Evolutionary conservation across 2,888 invertebrate species (phyloP), one percentile per base, ranked within the genome.

Genomic region (Hydrotaea cyrtoneurina): DNA sequence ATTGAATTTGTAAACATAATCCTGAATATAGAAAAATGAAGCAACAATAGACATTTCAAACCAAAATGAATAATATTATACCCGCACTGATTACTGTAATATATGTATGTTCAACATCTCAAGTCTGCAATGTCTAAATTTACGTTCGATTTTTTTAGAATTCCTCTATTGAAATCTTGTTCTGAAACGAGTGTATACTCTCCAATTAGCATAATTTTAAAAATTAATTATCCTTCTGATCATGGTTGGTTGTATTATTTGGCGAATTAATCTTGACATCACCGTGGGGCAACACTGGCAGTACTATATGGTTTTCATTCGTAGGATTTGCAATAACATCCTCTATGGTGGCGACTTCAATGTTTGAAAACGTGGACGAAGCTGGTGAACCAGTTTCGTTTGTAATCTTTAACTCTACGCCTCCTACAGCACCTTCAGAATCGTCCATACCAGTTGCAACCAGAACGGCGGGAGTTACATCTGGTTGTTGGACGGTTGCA

Each of bases 401-500:
- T 1, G 39, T 17, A 13, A 26, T 13, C 31, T 71, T 75, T 4
- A 64, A 31, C 64, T 82, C 85, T 5, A 74, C 26, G 69, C 83
- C 90, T 26, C 89, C 90, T 0, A 89, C 89, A 83, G 89, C 90
- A 2, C 89, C 90, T 59, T 90, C 90, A 4, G 90, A 77, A 4
- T 91, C 90, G 7, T 89, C 89, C 46, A 80, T 62, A 8, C 15
- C 39, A n/a, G 76, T 75, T 0, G 78, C 80, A 46, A 31, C 23
- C 53, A 72, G 72, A 36, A 55, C 17, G 46, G 85, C 50, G 36
- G 53, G 26, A 3, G 62, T 23, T 11, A 31, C 15, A 7, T 26
- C 17, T n/a, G 73, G 2, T 66, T 36, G 64, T 11, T 23, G 17
- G 0, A 0, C 31, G 8, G 19, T n/a, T 31, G 71, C 53, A 2